Conservation (phyloP, 2,113 vertebrate genomes). For the Martes martes region DNA sequence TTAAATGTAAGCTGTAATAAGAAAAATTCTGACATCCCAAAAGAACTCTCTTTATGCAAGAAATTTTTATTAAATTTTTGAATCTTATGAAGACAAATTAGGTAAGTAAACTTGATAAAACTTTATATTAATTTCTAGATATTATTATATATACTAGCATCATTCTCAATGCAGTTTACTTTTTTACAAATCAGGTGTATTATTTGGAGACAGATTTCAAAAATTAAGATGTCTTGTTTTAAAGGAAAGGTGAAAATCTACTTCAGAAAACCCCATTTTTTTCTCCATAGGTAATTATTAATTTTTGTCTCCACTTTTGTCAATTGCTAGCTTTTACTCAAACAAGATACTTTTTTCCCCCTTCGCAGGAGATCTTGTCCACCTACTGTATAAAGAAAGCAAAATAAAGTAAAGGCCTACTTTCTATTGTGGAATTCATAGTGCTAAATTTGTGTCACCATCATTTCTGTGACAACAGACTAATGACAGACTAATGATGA, state of each 20-base stretch:
- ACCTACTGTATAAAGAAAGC: conserved; percentile 37
- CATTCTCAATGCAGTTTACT: neutral
- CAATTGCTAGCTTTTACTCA: conserved; percentile 42
- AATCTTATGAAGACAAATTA: conserved; percentile 10
- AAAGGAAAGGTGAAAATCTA: neutral
- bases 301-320: conserved; percentile 16
- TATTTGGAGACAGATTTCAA: neutral
- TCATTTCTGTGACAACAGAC: conserved; percentile 49
- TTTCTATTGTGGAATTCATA: conserved; percentile 3
- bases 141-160: neutral
- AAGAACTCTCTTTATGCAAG: neutral
- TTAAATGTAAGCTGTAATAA: neutral
- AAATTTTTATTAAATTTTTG: neutral
- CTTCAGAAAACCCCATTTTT: neutral
- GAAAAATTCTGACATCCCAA: neutral
- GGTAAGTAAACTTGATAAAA: neutral
- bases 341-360: neutral
- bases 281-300: neutral
- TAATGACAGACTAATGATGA: neutral
- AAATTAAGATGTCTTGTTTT: conserved; percentile 24
- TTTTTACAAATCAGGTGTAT: neutral
- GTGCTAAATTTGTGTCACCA: conserved; percentile 6
- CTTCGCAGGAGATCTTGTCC: neutral
- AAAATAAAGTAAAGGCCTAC: neutral
- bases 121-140: neutral